Evolutionary conservation across 2,888 invertebrate genomes (phyloP).

Genomic region (Sphaerophoria rueppellii): DNA sequence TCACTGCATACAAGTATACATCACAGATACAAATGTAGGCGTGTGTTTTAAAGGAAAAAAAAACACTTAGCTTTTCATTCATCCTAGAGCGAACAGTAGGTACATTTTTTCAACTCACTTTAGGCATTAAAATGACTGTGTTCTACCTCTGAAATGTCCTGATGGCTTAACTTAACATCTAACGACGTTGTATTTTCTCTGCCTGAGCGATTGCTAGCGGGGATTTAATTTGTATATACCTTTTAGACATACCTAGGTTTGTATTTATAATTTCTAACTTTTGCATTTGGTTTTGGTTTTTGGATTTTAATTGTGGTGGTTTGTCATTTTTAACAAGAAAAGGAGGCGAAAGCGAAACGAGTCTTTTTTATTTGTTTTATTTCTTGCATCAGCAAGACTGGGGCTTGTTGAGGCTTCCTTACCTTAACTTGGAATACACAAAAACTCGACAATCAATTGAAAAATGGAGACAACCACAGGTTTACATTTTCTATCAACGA

Average conservation of each 20-base stretch:
- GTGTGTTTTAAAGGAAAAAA: conserved; percentile 26
- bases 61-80: conserved; percentile 70
- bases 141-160: conserved; percentile 52
- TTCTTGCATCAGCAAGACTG: no score
- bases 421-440: no score
- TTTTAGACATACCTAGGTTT: no score
- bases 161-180: conserved; percentile 62
- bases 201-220: conserved; percentile 53
- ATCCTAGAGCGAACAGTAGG: conserved; percentile 9
- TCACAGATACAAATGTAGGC: conserved; percentile 21
- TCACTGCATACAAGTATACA: background rate
- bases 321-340: conserved; percentile 44
- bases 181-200: conserved; percentile 45
- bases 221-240: conserved; percentile 5
- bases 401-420: no score
- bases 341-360: conserved; percentile 11
- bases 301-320: conserved; percentile 40
- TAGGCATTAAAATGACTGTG: conserved; percentile 64
- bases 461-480: no score
- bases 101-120: conserved; percentile 42
- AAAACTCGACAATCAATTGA: no score
- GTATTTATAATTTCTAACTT: background rate
- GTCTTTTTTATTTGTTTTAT: background rate
- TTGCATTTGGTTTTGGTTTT: background rate
- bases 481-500: no score